Conservation (phyloP, 2,797 vertebrate genomes). For the Geotrypetes seraphini region DNA sequence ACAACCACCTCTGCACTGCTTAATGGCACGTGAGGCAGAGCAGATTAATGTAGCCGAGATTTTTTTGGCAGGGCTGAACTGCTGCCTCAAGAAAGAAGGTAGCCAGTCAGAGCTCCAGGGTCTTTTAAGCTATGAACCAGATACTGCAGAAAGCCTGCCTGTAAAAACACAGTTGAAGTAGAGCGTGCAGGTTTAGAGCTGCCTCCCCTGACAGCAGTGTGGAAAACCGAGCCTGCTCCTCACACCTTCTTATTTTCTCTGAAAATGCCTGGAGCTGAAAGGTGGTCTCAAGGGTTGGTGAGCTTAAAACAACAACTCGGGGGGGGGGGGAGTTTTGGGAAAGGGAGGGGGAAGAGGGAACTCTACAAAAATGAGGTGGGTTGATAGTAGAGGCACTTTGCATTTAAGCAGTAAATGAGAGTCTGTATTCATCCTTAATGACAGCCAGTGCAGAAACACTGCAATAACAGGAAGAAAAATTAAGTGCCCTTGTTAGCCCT, state of each 20-base stretch:
- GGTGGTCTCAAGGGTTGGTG: neutral
- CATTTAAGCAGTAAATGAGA: neutral
- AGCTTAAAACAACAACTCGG: conserved; percentile 12
- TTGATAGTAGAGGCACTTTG: no score
- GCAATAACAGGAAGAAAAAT: rapidly evolving
- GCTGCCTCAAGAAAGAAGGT: rapidly evolving
- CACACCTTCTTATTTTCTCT: conserved; percentile 14
- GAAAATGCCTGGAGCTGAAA: conserved; percentile 21
- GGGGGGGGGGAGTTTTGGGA: conserved; percentile 5
- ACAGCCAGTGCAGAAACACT: neutral
- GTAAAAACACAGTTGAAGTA: neutral
- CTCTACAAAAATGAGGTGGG: neutral
- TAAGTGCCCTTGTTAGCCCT: neutral
- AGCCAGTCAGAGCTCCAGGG: neutral
- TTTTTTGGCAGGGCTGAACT: no score
- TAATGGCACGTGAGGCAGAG: no score
- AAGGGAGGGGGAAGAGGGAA: neutral
- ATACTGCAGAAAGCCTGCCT: neutral
- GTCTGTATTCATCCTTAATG: neutral
- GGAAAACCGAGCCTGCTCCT: neutral
- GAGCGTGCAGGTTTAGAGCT: neutral
- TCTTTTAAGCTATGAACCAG: neutral
- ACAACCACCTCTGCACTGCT: no score
- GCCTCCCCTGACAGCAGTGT: neutral
- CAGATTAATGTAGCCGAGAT: no score